Evolutionary conservation across 2,113 vertebrate genomes (phyloP).

Genomic region (Nibea albiflora): DNA sequence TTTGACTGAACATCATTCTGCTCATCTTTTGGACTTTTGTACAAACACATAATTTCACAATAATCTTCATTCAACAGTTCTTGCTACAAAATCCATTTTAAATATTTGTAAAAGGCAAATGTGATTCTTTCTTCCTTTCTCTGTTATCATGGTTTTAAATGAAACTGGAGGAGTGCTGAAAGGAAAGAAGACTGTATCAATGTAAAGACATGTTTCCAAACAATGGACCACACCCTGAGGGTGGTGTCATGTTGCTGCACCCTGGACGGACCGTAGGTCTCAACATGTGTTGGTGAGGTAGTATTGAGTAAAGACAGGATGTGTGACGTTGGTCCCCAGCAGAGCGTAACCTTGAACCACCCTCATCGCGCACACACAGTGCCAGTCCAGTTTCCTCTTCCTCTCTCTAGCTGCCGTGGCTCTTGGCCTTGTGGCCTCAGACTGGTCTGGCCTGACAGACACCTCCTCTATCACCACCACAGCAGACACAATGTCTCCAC

Average conservation of each 20-base stretch:
- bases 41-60: neutral
- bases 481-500: slow-evolving; percentile 23
- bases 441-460: slow-evolving; percentile 6
- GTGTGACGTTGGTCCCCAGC: slow-evolving; percentile 48
- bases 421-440: slow-evolving; percentile 15
- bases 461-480: slow-evolving; percentile 1
- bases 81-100: too few species aligned
- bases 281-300: neutral
- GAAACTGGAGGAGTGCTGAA: neutral
- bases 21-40: neutral
- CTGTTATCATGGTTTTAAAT: slow-evolving; percentile 2
- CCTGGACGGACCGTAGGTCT: neutral
- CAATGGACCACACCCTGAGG: slow-evolving; percentile 52
- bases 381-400: slow-evolving; percentile 47
- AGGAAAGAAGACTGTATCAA: neutral
- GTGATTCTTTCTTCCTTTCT: neutral
- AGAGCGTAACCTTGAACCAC: slow-evolving; percentile 47
- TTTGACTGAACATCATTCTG: neutral
- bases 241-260: slow-evolving; percentile 22
- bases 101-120: neutral
- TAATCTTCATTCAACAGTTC: neutral
- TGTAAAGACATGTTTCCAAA: slow-evolving; percentile 32
- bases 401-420: slow-evolving; percentile 24
- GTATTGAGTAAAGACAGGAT: slow-evolving; percentile 56
- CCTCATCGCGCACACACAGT: slow-evolving; percentile 7